Evolutionary conservation across 1,140 invertebrate genomes (phyloP), one percentile per base, ranked within the genome.

Genomic region (Antheraea pernyi): DNA sequence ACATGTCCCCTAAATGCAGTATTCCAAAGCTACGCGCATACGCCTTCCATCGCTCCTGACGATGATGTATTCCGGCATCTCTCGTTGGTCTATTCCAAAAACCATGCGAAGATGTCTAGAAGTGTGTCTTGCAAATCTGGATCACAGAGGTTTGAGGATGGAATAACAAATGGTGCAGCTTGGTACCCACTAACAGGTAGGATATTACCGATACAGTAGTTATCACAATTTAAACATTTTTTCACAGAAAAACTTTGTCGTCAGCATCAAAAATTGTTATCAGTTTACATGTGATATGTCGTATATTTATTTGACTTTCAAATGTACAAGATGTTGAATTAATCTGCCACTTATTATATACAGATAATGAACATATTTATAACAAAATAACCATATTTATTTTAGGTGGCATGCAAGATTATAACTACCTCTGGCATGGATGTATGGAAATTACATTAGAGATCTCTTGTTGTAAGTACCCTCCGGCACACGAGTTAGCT

Each of bases 381-480:
- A 11, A 53, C 16, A 53, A 53, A 53, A 53, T 53, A 7, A 16
- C 46, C 16, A 1, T 16, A 13, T 53, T 53, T 16, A 19, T 76
- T 76, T 65, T 75, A 93, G 92, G 92, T 68, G 92, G 92, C 18
- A 97, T 98, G 97, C 98, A 99, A 93, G 99, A 99, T 88, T 99
- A 97, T 92, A 99, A 99, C 90, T 99, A 99, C 86, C 94, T 99
- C 13, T 97, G 97, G 95, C 98, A 98, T 81, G 99, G 98, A 62
- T 99, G 98, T 86, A 99, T 99, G 97, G 99, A 99, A 93, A 96
- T 99, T 18, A 99, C 99, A 0, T 91, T 99, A 48, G 99, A 99
- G 89, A 95, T 99, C 62, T 98, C 98, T 0, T 99, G 99, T 92
- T 98, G 97, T 92, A 99, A 99, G 93, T 99, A 97, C 91, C 99